A percentile compares a stretch with the other conserved stretches of the same genome.
Evolutionary conservation across 2,113 vertebrate species (phyloP).

Genomic region (Vombatus ursinus): DNA sequence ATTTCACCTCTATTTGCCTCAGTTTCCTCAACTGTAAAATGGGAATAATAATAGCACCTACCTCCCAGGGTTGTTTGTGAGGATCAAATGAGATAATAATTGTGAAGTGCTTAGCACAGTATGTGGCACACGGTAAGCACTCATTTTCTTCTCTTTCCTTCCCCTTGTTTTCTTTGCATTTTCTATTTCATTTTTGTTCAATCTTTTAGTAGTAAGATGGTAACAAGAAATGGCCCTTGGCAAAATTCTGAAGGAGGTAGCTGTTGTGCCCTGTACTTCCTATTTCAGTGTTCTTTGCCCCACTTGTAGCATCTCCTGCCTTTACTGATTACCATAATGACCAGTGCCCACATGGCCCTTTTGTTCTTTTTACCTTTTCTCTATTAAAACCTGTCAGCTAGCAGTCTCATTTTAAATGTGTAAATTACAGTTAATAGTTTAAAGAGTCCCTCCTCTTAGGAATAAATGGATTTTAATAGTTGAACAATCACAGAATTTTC

Average conservation of each 20-base stretch:
- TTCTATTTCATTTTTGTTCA: not conserved
- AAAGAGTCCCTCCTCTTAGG: not conserved
- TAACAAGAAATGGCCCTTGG: not conserved
- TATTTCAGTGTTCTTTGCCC: not conserved
- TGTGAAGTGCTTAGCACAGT: not conserved
- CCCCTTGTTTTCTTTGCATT: not conserved
- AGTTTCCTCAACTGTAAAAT: not conserved
- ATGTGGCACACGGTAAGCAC: not conserved
- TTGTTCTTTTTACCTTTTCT: not conserved
- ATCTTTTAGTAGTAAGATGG: slow-evolving; percentile 7
- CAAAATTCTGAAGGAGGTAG: slow-evolving; percentile 33
- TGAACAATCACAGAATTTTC: not conserved
- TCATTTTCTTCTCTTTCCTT: not conserved
- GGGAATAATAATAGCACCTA: not conserved
- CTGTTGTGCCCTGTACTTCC: not conserved
- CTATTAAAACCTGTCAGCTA: not conserved
- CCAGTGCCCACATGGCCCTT: not conserved
- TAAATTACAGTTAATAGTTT: not conserved
- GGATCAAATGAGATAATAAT: not conserved
- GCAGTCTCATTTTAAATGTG: not conserved
- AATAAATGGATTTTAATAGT: not conserved
- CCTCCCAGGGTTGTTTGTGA: not conserved
- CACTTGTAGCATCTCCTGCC: not conserved
- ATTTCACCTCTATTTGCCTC: not conserved
- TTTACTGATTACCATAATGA: not conserved